Evolutionary conservation across 2,888 invertebrate species (phyloP).

Genomic region (Autographa gamma): DNA sequence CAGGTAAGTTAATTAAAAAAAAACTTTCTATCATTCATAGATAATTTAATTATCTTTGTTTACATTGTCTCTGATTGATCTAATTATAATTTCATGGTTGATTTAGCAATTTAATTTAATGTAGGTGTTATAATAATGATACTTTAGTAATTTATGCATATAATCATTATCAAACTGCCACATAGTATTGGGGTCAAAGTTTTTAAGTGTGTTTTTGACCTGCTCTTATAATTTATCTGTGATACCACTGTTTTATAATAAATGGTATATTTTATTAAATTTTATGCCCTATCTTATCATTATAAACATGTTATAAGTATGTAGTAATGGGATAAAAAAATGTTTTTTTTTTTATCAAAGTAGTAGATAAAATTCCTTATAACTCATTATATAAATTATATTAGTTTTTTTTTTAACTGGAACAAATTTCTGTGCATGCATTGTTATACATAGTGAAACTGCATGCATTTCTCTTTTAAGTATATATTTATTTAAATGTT

Average conservation of each 20-base stretch:
- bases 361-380: background rate
- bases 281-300: background rate
- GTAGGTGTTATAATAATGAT: background rate
- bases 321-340: background rate
- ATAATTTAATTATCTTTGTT: background rate
- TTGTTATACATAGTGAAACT: no score
- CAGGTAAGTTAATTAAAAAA: conserved; percentile 89
- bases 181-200: conserved; percentile 1
- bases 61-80: background rate
- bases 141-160: background rate
- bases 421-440: no score
- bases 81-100: background rate
- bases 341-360: background rate
- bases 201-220: conserved; percentile 2
- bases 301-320: background rate
- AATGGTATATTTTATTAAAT: background rate
- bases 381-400: no score
- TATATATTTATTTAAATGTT: no score
- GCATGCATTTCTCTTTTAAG: no score
- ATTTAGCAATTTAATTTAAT: background rate
- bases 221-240: background rate
- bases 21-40: background rate
- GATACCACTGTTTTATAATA: background rate
- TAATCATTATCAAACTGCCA: conserved; percentile 1
- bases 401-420: no score